Base-by-base conservation (phyloP, 2,113 vertebrate genomes). In the Promerops cafer region DNA sequence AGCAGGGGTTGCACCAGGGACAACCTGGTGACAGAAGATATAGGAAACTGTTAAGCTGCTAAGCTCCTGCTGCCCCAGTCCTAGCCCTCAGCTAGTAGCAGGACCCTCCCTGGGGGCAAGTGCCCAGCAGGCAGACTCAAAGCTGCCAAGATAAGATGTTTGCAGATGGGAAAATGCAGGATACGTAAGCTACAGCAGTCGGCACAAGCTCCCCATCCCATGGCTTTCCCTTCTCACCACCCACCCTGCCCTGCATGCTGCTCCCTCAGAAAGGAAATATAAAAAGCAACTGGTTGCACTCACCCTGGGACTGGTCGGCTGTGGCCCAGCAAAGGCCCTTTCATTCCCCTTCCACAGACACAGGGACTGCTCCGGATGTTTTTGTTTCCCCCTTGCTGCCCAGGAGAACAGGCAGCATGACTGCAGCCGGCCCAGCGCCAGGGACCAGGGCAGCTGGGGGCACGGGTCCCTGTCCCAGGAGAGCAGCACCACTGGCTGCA, bases 331-430 rank as follows among this genome's bases (percentile, higher is more conserved):
- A 96, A 95, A 96, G 91, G 81, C 63, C 74, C 44, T 94, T 97
- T 97, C 83, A 95, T 93, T 94, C 91, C 79, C 61, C 54, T 91
- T 89, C 72, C 66, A 94, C 40, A 96, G 81, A 95, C 89, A 95
- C 27, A 45, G 89, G 88, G 83, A 33, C 93, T 93, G 87, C 61
- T 89, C 88, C 8, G n/a, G 91, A 90, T 95, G 77, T 94, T 97
- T 97, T 84, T 83, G 40, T 93, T 96, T 92, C 86, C 85, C 82
- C 86, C 88, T 56, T 44, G 59, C 89, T 1, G 20, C 74, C 49
- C 13, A 2, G 40, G 37, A 89, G 66, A 87, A 61, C 75, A 85
- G 61, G 71, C 61, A 80, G 61, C 3, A 1, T 22, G 52, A 47
- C 66, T 71, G 44, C 2, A 2, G 78, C 82, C 6, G 1, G 78